Evolutionary conservation across 2,888 invertebrate species (phyloP).

Genomic region (Neoaliturus tenellus): DNA sequence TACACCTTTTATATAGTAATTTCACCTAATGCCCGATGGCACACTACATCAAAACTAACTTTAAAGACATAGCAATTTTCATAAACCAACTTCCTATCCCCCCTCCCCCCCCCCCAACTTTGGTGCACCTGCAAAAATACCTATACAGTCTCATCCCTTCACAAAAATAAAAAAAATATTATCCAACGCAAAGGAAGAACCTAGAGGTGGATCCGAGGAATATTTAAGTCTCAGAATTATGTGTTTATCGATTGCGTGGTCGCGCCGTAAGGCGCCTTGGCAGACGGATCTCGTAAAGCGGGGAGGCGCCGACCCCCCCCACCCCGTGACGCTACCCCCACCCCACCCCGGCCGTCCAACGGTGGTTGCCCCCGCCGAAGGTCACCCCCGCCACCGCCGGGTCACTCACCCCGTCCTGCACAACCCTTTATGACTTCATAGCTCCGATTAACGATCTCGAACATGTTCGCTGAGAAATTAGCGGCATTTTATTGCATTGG

Average conservation of each 20-base stretch:
- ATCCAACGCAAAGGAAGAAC: no score
- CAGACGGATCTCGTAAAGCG: constrained; percentile 43
- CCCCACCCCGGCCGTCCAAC: background rate
- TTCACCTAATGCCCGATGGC: no score
- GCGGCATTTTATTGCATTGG: no score
- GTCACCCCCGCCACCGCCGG: background rate
- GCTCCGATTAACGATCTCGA: background rate
- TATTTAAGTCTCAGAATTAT: constrained; percentile 41
- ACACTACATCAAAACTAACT: no score
- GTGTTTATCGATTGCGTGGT: constrained; percentile 26
- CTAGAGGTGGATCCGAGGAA: no score
- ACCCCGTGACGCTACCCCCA: background rate
- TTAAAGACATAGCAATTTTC: no score
- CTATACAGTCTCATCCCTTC: no score
- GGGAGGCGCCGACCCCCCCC: constrained; percentile 22
- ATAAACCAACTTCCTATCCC: no score
- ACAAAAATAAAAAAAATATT: no score
- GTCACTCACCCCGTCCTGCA: background rate
- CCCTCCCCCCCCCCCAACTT: no score
- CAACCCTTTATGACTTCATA: background rate
- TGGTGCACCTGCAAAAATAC: no score
- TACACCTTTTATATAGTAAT: no score
- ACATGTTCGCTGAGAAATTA: background rate
- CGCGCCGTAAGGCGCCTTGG: constrained; percentile 24
- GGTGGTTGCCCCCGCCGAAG: constrained; percentile 38